A percentile compares a stretch with the other conserved stretches of the same genome.
Evolutionary conservation across 1,140 invertebrate genomes (phyloP).

Genomic region (Ceratosolen fusciceps): DNA sequence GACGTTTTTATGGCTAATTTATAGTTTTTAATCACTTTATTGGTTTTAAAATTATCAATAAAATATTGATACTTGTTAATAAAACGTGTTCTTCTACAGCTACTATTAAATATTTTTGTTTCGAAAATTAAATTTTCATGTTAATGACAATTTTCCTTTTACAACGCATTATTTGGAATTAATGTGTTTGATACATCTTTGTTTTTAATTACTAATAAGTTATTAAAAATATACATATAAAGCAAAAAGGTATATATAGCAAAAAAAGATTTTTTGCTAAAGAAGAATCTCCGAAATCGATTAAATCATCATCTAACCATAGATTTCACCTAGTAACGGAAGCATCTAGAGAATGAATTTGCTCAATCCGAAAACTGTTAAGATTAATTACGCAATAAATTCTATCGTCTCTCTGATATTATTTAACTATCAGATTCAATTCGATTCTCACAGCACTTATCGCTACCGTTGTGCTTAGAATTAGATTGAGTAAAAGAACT

Average conservation of each 20-base stretch:
- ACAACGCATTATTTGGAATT: too few species aligned
- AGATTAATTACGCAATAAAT: not conserved
- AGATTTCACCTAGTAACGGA: not conserved
- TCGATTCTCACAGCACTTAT: not conserved
- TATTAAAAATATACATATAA: too few species aligned
- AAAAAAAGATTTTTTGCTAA: conserved; percentile 1
- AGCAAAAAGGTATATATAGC: not conserved
- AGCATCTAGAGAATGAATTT: conserved; percentile 4
- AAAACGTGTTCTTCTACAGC: not conserved
- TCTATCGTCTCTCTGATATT: conserved; percentile 12
- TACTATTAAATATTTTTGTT: not conserved
- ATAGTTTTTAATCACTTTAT: conserved; percentile 31
- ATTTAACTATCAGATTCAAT: not conserved
- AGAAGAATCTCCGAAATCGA: not conserved
- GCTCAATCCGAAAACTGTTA: conserved; percentile 3
- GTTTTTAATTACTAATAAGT: too few species aligned
- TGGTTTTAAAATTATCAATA: conserved; percentile 11
- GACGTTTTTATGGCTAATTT: conserved; percentile 31
- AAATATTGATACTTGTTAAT: conserved; percentile 9
- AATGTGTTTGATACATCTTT: too few species aligned
- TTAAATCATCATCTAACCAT: conserved; percentile 30
- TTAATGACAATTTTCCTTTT: too few species aligned
- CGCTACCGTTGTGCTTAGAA: not conserved
- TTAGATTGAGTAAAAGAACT: too few species aligned
- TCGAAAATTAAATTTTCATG: too few species aligned